Evolutionary conservation across 2,797 vertebrate genomes (phyloP).

Genomic region (Synaphobranchus kaupii): DNA sequence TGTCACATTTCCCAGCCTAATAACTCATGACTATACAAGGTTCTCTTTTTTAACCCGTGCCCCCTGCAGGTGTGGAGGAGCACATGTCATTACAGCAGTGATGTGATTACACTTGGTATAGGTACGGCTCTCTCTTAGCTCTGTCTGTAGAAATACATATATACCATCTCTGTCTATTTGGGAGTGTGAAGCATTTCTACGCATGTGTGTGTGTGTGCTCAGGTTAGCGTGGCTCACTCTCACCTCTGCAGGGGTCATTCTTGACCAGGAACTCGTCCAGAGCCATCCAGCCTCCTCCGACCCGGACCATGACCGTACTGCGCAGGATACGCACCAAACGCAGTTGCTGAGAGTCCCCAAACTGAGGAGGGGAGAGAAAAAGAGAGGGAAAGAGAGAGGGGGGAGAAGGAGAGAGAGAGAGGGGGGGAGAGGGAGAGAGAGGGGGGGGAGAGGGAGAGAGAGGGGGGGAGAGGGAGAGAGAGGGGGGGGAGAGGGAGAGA

Average conservation of each 20-base stretch:
- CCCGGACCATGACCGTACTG: slow-evolving; percentile 97
- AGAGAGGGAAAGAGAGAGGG: not conserved
- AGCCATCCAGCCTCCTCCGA: slow-evolving; percentile 98
- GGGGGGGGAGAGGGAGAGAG: no score
- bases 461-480: no score
- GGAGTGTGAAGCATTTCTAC: not conserved
- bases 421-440: no score
- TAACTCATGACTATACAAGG: not conserved
- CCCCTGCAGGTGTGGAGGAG: not conserved
- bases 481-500: no score
- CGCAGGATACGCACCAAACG: slow-evolving; percentile 95
- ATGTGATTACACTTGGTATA: not conserved
- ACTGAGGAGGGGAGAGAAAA: slow-evolving; percentile 68
- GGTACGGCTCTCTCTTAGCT: not conserved
- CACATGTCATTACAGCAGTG: not conserved
- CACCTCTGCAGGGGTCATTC: slow-evolving; percentile 98
- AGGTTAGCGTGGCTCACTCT: slow-evolving; percentile 48
- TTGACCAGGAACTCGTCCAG: slow-evolving; percentile 97
- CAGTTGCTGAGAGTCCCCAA: slow-evolving; percentile 97
- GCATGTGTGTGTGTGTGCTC: not conserved
- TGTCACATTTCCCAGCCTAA: not conserved
- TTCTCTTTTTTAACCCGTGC: not conserved
- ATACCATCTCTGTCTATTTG: not conserved
- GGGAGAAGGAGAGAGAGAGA: no score
- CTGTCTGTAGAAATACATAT: not conserved